These are phyloP conservation scores for Sylvietta virens DNA, from an alignment of 2,113 vertebrate genomes.

Conservation along the genomic window DNA sequence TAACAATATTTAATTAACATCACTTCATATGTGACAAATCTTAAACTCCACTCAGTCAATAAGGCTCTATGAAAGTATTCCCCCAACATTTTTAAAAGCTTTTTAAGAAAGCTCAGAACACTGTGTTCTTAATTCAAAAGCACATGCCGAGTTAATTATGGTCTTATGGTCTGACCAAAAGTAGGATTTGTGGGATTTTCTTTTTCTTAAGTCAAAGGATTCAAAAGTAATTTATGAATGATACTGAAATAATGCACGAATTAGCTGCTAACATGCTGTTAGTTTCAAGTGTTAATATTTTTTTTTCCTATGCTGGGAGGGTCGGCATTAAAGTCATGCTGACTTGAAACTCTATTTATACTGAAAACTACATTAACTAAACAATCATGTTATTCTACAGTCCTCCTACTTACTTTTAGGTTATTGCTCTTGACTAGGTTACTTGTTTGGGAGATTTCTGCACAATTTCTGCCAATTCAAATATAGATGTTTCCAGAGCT, in stretches of 20 bases:
- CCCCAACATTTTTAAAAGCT: conserved; percentile 53
- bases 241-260: conserved; percentile 67
- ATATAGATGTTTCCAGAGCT: neutral
- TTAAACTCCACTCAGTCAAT: conserved; percentile 63
- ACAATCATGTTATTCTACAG: conserved; percentile 40
- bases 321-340: conserved; percentile 36
- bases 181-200: conserved; percentile 66
- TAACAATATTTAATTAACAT: conserved; percentile 70
- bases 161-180: conserved; percentile 69
- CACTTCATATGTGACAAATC: conserved; percentile 72
- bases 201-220: conserved; percentile 67
- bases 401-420: conserved; percentile 18
- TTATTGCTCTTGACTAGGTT: conserved; percentile 39
- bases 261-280: conserved; percentile 61
- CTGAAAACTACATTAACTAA: conserved; percentile 48
- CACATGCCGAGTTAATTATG: conserved; percentile 77
- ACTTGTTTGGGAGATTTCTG: conserved; percentile 9
- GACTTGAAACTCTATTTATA: conserved; percentile 34
- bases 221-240: conserved; percentile 69
- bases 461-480: conserved; percentile 5
- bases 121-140: conserved; percentile 73
- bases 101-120: conserved; percentile 67
- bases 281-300: conserved; percentile 49
- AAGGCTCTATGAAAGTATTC: conserved; percentile 48
- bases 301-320: conserved; percentile 35